Base-by-base conservation (phyloP, 64 coral and sea anemone genomes). In the Astreopora myriophthalma region DNA sequence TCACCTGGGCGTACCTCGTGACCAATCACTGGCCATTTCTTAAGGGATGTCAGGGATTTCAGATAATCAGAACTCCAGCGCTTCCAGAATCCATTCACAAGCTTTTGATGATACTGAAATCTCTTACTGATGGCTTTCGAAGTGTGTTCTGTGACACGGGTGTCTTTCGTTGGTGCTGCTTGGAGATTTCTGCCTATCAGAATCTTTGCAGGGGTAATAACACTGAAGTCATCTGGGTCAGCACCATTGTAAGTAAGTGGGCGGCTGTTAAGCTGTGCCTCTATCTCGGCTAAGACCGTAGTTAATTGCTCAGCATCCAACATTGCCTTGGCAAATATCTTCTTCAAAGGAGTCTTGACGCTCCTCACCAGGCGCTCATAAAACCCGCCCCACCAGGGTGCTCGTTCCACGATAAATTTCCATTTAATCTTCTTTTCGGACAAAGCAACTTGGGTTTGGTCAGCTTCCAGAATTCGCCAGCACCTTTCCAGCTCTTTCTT, bases 181-280 rank as follows among this genome's bases (percentile, higher is more conserved):
- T 22, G 17, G 12, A 57, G 51, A 57, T 57, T 57, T 22, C 12
- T 57, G 12, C 1, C 51, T 13, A 57, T 57, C 51, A 57, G 51
- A 65, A 75, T 75, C 16, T 75, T 29, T 20, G 31, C 28, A 38
- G 72, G 31, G 39, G 72, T 35, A 46, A 75, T 75, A 3, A 75
- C 72, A 0, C 39, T 38, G 33, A 17, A 46, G 17, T 75, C 32
- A 75, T 75, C 39, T 19, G 32, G 72, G 39, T 75, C 72, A 17
- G 72, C 72, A 35, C 72, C 72, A 46, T 35, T 8, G 72, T 75
- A 75, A 35, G 7, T 75, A 35, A 75, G 72, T 3, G 72, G 72
- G 29, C 74, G 74, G 19, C 74, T 77, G 46, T 77, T 77, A 3
- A 77, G 22, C 46, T 77, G 74, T 40, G 74, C 36, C 37, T 77